These are phyloP conservation scores for Drosophila merina DNA, from an alignment of 2,888 invertebrate genomes.

Conservation along the genomic window DNA sequence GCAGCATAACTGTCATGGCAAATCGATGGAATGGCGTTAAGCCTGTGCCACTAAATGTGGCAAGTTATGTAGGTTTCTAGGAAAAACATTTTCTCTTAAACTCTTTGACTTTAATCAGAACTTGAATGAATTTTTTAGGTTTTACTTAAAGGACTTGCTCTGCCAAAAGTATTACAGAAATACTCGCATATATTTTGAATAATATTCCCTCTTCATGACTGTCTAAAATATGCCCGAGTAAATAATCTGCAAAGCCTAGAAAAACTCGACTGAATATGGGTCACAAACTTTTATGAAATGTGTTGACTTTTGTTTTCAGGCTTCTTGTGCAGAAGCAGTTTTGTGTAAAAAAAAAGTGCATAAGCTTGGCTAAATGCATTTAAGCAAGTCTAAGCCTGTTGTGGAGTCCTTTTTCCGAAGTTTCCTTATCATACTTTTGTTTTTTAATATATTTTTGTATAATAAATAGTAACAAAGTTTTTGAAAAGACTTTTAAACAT, in stretches of 20 bases:
- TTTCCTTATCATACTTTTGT: too few species aligned
- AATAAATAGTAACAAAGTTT: too few species aligned
- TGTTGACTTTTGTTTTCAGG: not conserved
- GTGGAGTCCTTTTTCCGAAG: conserved; percentile 5
- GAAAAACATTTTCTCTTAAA: not conserved
- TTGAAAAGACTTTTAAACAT: too few species aligned
- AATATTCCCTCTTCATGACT: not conserved
- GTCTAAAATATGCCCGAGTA: not conserved
- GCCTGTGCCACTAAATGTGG: conserved; percentile 12
- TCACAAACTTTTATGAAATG: conserved; percentile 2
- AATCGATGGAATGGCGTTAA: conserved; percentile 34
- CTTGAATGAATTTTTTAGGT: too few species aligned
- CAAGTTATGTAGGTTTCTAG: not conserved
- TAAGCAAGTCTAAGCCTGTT: conserved; percentile 2
- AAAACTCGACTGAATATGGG: conserved; percentile 1
- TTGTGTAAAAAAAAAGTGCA: not conserved
- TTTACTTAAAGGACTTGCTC: not conserved
- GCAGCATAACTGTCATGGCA: conserved; percentile 26
- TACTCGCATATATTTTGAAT: too few species aligned
- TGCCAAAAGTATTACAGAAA: conserved; percentile 1
- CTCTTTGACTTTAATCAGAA: too few species aligned
- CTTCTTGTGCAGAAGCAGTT: not conserved
- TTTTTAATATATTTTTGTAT: too few species aligned
- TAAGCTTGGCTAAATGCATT: conserved; percentile 21
- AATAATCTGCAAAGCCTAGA: not conserved